Evolutionary conservation across 1,140 invertebrate genomes (phyloP), one percentile per base, ranked within the genome.

Genomic region (Penaeus indicus): DNA sequence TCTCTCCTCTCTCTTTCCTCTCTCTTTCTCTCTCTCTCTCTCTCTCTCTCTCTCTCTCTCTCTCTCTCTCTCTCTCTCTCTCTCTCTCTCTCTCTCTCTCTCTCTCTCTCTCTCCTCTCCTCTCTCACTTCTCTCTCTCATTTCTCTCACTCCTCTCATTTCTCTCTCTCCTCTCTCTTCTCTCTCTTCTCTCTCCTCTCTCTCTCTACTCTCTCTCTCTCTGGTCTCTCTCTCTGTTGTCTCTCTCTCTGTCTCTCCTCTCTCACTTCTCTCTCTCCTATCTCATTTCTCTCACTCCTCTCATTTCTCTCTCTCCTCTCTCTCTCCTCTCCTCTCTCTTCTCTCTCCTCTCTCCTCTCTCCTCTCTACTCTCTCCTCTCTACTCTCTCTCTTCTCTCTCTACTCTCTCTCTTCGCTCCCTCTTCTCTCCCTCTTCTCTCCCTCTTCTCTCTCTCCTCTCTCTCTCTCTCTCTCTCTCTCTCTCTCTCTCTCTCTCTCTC

Each of bases 391-490:
- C 79, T 5, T 8, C 21, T 42, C 47, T 1, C 19, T 54, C 47
- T 42, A 1, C 47, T 5, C 18, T 81, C 54, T 5, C 77, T 79
- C 77, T 79, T 47, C 77, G 4, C 13, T 5, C 77, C 47, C 77
- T 79, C 77, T 47, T 47, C 13, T 47, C 77, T 47, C 77, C 54
- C 77, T 47, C 27, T 47, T 25, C n/a, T 22, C 22, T 25, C 38
- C n/a, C 16, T 22, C 79, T 5, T 8, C 21, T 42, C 47, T 1
- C 19, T 54, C 47, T 42, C 18, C 47, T 5, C 18, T 81, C 54
- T 5, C 77, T 79, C 77, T 79, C 77, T 47, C 77, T 47, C 13
- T 5, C 77, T 47, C 77, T 79, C 77, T 47, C 77, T 47, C 13
- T 47, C 77, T 47, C 77, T 79, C 77, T 47, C 27, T 47, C 3